Evolutionary conservation across 2,797 vertebrate genomes (phyloP), one percentile per base, ranked within the genome.

Genomic region (Chrosomus eos): DNA sequence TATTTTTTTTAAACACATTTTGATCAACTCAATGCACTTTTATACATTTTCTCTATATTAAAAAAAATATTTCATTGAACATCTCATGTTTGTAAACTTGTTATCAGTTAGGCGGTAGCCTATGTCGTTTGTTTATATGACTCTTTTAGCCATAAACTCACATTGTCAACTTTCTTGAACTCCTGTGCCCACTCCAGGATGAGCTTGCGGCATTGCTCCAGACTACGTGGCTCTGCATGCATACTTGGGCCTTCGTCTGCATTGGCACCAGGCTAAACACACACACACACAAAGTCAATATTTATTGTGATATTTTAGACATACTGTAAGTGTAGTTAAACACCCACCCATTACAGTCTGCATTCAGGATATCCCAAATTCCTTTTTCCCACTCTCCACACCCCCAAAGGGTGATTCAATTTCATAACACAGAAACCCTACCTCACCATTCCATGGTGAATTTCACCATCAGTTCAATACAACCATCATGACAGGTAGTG

Each of bases 151-250:
- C 26, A 43, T 48, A 5, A n/a, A 71, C 83, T 82, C 43, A 88
- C 85, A 33, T 19, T 33, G 36, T 89, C 88, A 19, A 85, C 84
- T 19, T 21, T 85, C 48, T 85, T 89, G 62, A 91, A 80, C 64
- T 90, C 89, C 28, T 88, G 79, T 13, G 88, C 87, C 91, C 89
- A 91, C 23, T 87, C 79, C 5, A 87, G 86, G 80, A 91, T 91
- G 31, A 90, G 89, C 11, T 79, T 89, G 1, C 73, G 85, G 45
- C 89, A 88, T 51, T 87, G 85, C 18, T 88, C 88, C 73, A 88
- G 86, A 77, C 87, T 90, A 26, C 3, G 71, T 6, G 53, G 73
- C 6, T 88, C 82, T 38, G 8, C 58, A 48, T 80, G 7, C 23
- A 71, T 55, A 19, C 23, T 84, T 62, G 10, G 48, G 5, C 6